These are phyloP conservation scores for Falco punctatus DNA, from an alignment of 2,113 vertebrate species.

Conservation along the genomic window DNA sequence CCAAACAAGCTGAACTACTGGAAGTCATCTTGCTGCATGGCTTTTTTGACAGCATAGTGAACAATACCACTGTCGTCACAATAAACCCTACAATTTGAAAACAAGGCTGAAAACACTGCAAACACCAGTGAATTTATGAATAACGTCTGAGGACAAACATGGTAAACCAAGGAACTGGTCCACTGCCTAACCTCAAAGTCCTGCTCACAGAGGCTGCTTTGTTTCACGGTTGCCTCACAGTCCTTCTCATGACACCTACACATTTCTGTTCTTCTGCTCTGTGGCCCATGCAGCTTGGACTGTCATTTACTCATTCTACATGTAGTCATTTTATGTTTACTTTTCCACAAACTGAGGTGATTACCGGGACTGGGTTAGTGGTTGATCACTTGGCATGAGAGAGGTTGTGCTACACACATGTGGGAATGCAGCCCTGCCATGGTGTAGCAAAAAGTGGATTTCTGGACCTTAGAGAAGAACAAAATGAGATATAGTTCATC, in stretches of 20 bases:
- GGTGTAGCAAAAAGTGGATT: neutral
- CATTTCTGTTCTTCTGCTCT: neutral
- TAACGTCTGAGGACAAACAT: neutral
- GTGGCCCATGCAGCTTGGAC: neutral
- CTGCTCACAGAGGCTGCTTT: neutral
- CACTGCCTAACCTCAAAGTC: neutral
- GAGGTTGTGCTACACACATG: neutral
- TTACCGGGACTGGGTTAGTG: neutral
- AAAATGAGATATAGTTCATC: neutral
- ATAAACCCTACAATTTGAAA: constrained; percentile 13
- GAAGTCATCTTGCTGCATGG: neutral
- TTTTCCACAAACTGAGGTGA: neutral
- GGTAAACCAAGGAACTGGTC: neutral
- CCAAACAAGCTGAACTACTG: neutral
- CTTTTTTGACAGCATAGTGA: neutral
- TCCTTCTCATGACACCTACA: neutral
- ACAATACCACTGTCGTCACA: neutral
- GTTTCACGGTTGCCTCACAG: neutral
- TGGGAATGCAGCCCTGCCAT: neutral
- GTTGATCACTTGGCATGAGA: neutral
- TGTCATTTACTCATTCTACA: neutral
- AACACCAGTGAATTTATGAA: neutral
- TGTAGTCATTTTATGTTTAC: neutral
- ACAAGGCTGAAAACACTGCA: neutral
- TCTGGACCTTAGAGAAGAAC: neutral